Conservation (phyloP, 2,888 invertebrate species). For the Dolomedes plantarius region DNA sequence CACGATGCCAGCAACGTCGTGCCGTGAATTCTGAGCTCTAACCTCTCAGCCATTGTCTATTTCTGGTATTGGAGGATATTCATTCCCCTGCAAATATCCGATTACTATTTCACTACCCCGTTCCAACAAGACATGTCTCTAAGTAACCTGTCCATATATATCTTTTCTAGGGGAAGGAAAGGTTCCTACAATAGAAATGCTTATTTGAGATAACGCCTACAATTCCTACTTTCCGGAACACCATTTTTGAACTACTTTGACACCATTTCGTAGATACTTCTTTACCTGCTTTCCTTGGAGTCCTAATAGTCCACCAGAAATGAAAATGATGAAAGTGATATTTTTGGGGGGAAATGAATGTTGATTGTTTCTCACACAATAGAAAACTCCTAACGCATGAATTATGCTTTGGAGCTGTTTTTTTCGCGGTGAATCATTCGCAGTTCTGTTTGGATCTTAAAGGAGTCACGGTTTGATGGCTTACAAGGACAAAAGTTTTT, state of each 20-base stretch:
- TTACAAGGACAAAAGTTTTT: conserved; percentile 54
- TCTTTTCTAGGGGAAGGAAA: too few relatives aligned
- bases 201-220: background rate
- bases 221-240: background rate
- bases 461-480: conserved; percentile 40
- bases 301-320: background rate
- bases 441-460: conserved; percentile 12
- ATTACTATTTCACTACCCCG: too few relatives aligned
- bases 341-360: conserved; percentile 25
- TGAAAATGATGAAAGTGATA: conserved; percentile 40
- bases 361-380: conserved; percentile 45
- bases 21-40: too few relatives aligned
- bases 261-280: background rate
- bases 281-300: background rate
- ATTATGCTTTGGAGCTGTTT: conserved; percentile 18
- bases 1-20: too few relatives aligned
- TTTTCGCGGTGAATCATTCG: conserved; percentile 11
- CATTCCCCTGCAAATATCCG: too few relatives aligned
- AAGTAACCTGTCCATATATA: too few relatives aligned
- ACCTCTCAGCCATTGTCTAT: too few relatives aligned
- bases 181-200: too few relatives aligned
- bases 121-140: too few relatives aligned
- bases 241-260: background rate
- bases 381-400: conserved; percentile 22
- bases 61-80: too few relatives aligned